A percentile compares a stretch with the other conserved stretches of the same genome.
These are phyloP conservation scores for Actenoides hombroni DNA, from an alignment of 2,113 vertebrate genomes.

Conservation along the genomic window DNA sequence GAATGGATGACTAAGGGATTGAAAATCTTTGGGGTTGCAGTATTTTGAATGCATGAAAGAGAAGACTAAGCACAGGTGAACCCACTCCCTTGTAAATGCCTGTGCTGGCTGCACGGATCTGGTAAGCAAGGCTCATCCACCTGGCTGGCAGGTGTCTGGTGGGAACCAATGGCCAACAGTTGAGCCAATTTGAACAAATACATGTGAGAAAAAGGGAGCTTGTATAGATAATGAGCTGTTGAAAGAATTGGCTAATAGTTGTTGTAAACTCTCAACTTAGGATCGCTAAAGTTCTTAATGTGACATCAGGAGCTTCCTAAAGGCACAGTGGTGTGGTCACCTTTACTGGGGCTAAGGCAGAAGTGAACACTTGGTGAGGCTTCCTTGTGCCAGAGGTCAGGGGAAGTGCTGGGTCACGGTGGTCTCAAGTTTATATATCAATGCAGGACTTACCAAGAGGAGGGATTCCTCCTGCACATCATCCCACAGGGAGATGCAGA, in stretches of 20 bases:
- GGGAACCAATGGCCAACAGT: not conserved
- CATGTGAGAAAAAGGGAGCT: not conserved
- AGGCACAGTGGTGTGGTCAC: accelerated
- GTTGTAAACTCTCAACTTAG: not conserved
- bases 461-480: too few relatives aligned
- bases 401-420: not conserved
- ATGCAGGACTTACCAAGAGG: not conserved
- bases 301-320: not conserved
- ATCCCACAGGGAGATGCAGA: not conserved
- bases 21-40: not conserved
- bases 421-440: not conserved
- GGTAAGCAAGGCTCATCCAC: not conserved
- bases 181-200: not conserved
- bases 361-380: not conserved
- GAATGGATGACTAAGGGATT: not conserved
- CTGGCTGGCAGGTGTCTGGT: not conserved
- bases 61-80: not conserved
- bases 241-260: not conserved
- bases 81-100: not conserved
- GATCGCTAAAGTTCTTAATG: not conserved
- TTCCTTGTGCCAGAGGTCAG: too few relatives aligned
- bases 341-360: not conserved
- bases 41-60: not conserved
- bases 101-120: not conserved
- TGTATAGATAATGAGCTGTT: not conserved